Evolutionary conservation across 1,140 invertebrate genomes (phyloP).

Genomic region (Orius insidiosus): DNA sequence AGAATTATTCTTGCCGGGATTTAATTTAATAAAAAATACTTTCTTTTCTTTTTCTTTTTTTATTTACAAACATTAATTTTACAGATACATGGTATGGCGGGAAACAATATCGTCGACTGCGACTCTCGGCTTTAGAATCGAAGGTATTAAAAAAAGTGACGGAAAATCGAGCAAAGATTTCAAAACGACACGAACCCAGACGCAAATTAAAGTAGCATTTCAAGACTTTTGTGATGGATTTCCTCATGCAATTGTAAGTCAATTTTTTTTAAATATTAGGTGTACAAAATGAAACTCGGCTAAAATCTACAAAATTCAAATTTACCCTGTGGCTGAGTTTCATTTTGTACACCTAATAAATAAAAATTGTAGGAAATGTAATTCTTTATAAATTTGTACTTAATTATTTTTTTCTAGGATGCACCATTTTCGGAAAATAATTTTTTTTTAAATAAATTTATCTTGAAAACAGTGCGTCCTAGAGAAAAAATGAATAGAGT

Average conservation of each 20-base stretch:
- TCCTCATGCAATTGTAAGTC: constrained; percentile 55
- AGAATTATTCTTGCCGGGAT: constrained; percentile 76
- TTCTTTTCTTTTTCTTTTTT: constrained; percentile 1
- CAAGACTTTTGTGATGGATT: constrained; percentile 65
- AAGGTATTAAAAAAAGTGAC: constrained; percentile 79
- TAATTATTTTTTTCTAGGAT: too few relatives aligned
- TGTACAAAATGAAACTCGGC: too few relatives aligned
- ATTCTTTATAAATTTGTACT: too few relatives aligned
- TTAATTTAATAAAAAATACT: constrained; percentile 34
- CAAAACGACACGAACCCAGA: constrained; percentile 79
- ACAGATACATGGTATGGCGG: constrained; percentile 86
- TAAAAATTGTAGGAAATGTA: too few relatives aligned
- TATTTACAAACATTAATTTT: constrained; percentile 14
- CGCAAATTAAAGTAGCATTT: constrained; percentile 64
- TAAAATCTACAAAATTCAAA: too few relatives aligned
- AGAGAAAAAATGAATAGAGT: too few relatives aligned
- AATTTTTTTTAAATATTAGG: background rate
- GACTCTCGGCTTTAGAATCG: constrained; percentile 86
- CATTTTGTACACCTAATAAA: too few relatives aligned
- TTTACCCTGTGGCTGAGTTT: too few relatives aligned
- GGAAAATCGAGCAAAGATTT: constrained; percentile 86
- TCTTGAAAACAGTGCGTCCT: too few relatives aligned
- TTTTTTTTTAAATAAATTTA: too few relatives aligned
- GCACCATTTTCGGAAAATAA: constrained; percentile 3
- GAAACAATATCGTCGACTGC: constrained; percentile 94